Conservation (phyloP, 2,797 vertebrate genomes). For the Coreius guichenoti region DNA sequence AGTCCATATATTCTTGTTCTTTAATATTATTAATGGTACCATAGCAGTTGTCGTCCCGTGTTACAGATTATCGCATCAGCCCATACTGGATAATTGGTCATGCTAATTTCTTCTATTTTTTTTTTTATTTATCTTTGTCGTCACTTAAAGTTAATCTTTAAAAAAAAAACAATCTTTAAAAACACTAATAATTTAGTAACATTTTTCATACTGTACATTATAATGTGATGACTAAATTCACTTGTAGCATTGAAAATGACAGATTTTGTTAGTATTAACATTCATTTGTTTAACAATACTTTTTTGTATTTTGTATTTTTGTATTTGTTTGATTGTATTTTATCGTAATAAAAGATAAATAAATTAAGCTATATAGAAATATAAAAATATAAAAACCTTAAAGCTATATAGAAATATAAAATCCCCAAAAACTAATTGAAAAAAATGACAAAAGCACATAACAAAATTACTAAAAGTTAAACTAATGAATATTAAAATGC, state of each 20-base stretch:
- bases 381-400: not conserved
- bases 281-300: not conserved
- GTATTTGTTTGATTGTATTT: no score
- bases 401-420: not conserved
- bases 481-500: no score
- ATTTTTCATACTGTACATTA: not conserved
- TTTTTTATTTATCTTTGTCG: not conserved
- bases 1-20: not conserved
- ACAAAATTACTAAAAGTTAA: not conserved
- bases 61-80: not conserved
- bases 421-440: not conserved
- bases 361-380: not conserved
- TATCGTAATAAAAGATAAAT: not conserved
- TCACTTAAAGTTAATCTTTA: not conserved
- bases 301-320: no score
- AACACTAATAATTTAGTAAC: not conserved
- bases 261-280: not conserved
- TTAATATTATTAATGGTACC: not conserved
- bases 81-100: not conserved
- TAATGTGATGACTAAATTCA: not conserved
- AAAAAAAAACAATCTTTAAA: not conserved
- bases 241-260: not conserved
- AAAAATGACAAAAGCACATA: not conserved
- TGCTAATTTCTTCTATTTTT: not conserved
- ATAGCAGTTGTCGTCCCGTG: not conserved